A percentile compares a stretch with the other conserved stretches of the same genome.
Evolutionary conservation across 1,140 invertebrate genomes (phyloP).

Genomic region (Lordiphosa mommai): DNA sequence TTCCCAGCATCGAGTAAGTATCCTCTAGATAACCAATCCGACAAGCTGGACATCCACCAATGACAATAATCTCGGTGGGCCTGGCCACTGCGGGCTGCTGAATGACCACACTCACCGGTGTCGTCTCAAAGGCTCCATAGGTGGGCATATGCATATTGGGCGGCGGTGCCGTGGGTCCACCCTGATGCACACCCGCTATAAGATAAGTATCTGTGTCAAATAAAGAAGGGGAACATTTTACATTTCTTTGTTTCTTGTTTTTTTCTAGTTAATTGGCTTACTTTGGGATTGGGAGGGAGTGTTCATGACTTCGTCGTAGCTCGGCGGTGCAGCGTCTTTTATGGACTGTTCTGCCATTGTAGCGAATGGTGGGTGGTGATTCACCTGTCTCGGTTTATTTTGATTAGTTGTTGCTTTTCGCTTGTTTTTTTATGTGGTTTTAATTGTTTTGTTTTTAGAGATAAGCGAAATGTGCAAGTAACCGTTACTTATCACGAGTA

Average conservation of each 20-base stretch:
- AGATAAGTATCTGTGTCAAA: constrained; percentile 25
- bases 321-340: constrained; percentile 52
- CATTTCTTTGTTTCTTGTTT: neutral
- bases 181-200: constrained; percentile 49
- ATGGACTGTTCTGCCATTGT: constrained; percentile 26
- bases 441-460: neutral
- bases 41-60: constrained; percentile 89
- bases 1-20: constrained; percentile 87
- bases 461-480: too few species aligned
- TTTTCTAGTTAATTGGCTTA: neutral
- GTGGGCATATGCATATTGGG: constrained; percentile 48
- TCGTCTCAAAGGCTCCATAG: constrained; percentile 69
- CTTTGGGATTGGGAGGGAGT: constrained; percentile 6
- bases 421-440: constrained; percentile 1
- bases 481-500: too few species aligned
- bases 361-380: constrained; percentile 17
- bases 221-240: neutral
- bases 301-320: constrained; percentile 64
- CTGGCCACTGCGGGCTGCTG: constrained; percentile 63
- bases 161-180: constrained; percentile 31
- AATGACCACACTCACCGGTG: constrained; percentile 64
- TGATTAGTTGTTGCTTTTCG: constrained; percentile 9
- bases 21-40: constrained; percentile 89
- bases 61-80: constrained; percentile 84
- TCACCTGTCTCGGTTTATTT: constrained; percentile 19